phyloP scores from a whole-genome alignment of 2,113 vertebrate species.

The Tichodroma muraria region DNA sequence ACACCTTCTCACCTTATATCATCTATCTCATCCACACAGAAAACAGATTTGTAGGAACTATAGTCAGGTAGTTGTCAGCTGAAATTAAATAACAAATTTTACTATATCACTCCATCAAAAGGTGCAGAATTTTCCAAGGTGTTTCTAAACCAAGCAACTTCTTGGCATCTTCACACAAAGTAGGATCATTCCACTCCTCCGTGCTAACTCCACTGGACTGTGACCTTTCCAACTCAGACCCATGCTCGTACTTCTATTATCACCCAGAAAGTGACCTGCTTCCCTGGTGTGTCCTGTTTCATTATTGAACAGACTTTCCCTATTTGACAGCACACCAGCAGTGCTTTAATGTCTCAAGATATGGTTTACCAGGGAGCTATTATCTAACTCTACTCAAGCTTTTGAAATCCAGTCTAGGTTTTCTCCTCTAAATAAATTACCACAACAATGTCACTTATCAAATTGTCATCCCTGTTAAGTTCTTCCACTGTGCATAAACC shows the following conservation, averaged over 20 bases:
- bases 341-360: background rate
- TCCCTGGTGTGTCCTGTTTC: background rate
- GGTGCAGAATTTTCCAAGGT: background rate
- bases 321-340: background rate
- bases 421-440: conserved; percentile 10
- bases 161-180: background rate
- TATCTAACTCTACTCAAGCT: background rate
- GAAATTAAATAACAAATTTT: background rate
- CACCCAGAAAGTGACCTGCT: background rate
- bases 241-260: background rate
- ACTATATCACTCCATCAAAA: background rate
- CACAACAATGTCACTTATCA: background rate
- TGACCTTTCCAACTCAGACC: background rate
- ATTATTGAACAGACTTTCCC: background rate
- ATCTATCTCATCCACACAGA: background rate
- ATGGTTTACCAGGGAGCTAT: background rate
- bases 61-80: background rate
- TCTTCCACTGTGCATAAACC: conserved; percentile 2
- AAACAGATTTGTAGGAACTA: background rate
- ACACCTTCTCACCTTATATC: background rate
- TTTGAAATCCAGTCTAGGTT: conserved; percentile 6
- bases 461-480: conserved; percentile 15
- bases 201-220: background rate
- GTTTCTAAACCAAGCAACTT: background rate
- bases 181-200: background rate